phyloP scores from a whole-genome alignment of 1,140 invertebrate species.

The Cecropterus lyciades region DNA sequence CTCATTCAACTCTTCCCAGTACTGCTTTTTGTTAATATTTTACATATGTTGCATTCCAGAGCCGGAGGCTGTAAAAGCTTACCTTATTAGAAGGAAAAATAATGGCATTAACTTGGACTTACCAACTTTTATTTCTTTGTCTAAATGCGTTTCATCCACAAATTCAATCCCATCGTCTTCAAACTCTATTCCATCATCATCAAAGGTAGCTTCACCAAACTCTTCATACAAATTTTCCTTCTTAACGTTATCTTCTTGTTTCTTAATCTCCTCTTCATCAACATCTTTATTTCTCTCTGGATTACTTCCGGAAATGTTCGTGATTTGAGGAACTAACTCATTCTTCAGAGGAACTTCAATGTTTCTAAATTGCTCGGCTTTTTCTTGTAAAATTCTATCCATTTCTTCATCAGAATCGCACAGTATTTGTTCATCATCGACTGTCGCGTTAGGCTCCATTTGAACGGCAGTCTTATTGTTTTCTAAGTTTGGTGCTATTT shows the following conservation, averaged over 20 bases:
- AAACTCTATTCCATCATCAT: slow-evolving; percentile 60
- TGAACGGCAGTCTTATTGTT: neutral
- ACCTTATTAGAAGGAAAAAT: no score
- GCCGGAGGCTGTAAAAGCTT: no score
- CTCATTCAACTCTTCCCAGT: no score
- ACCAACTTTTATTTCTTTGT: slow-evolving; percentile 38
- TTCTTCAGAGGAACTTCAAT: slow-evolving; percentile 1
- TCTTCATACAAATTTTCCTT: slow-evolving; percentile 7
- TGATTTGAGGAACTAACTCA: slow-evolving; percentile 23
- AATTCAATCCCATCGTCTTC: slow-evolving; percentile 61
- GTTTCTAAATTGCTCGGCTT: slow-evolving; percentile 5
- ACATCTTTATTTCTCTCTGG: slow-evolving; percentile 14
- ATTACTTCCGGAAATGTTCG: slow-evolving; percentile 2
- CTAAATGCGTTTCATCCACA: slow-evolving; percentile 40
- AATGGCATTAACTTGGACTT: neutral
- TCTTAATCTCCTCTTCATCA: slow-evolving; percentile 5
- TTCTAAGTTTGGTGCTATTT: neutral
- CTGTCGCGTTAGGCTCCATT: slow-evolving; percentile 26
- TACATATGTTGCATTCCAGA: no score
- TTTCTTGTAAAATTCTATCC: slow-evolving; percentile 17
- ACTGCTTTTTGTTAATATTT: no score
- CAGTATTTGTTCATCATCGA: slow-evolving; percentile 32
- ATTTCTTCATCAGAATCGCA: slow-evolving; percentile 23
- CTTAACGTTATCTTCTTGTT: slow-evolving; percentile 11
- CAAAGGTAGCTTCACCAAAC: slow-evolving; percentile 41